These are phyloP conservation scores for Morus bassanus DNA, from an alignment of 2,797 vertebrate genomes.

Conservation along the genomic window DNA sequence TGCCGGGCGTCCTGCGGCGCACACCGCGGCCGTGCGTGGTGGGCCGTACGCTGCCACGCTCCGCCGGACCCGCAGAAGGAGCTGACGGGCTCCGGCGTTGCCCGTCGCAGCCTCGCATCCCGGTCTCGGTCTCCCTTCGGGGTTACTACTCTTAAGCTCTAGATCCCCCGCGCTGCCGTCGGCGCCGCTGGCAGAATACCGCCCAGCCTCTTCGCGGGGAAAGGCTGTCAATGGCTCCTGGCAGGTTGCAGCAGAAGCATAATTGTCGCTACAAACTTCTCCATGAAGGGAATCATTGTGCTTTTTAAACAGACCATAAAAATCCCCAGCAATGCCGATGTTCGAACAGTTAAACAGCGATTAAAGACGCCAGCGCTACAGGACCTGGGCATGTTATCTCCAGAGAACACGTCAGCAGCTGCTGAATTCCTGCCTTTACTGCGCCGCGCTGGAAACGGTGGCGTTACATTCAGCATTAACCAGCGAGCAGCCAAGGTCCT, in stretches of 20 bases:
- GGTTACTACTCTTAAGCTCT: not conserved
- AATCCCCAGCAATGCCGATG: not conserved
- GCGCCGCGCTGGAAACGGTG: not conserved
- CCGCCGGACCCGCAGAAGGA: rapidly evolving
- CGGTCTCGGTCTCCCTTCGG: too few species aligned
- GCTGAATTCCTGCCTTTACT: not conserved
- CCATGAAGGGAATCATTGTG: not conserved
- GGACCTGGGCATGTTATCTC: not conserved
- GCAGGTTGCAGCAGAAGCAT: not conserved
- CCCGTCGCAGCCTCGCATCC: rapidly evolving
- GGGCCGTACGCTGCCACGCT: rapidly evolving
- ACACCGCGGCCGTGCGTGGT: rapidly evolving
- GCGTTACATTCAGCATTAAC: not conserved
- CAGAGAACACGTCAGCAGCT: not conserved
- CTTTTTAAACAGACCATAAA: not conserved
- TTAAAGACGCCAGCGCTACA: not conserved
- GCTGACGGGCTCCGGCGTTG: rapidly evolving
- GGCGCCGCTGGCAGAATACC: not conserved
- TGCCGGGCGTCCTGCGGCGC: not conserved
- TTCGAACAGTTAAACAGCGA: not conserved
- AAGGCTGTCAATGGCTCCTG: not conserved
- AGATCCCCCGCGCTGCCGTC: too few species aligned
- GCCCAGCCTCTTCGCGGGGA: not conserved
- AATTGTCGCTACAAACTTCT: not conserved
- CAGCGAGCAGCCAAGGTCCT: not conserved